These are phyloP conservation scores for Petrolisthes manimaculis DNA, from an alignment of 2,888 invertebrate species.

Conservation along the genomic window DNA sequence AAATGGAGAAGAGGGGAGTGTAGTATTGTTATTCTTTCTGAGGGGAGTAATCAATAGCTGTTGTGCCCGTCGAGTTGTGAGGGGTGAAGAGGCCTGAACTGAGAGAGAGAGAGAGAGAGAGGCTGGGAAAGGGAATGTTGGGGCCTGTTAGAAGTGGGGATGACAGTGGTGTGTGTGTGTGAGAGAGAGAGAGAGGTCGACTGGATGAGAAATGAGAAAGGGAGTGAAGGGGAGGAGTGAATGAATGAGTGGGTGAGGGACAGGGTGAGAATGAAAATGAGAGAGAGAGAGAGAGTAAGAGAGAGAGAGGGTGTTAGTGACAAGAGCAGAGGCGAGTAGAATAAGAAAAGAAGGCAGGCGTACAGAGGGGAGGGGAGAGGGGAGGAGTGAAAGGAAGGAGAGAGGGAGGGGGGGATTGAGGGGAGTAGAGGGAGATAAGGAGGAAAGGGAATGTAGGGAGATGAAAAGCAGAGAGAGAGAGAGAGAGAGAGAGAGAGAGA, in stretches of 20 bases:
- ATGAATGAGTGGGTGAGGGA: background rate
- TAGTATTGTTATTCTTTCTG: conserved; percentile 39
- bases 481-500: background rate
- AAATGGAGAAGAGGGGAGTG: background rate
- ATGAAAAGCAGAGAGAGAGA: background rate
- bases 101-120: conserved; percentile 4
- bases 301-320: background rate
- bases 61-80: conserved; percentile 19
- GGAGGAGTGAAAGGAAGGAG: background rate
- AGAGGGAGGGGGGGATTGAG: background rate
- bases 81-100: background rate
- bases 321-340: background rate
- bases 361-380: background rate
- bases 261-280: background rate
- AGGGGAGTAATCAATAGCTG: conserved; percentile 38
- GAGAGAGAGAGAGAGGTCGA: background rate
- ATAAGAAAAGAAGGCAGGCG: background rate
- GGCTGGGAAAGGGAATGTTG: background rate
- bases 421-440: conserved; percentile 17
- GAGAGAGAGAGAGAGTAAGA: background rate
- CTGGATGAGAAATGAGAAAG: background rate
- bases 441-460: background rate
- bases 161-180: background rate
- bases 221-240: background rate
- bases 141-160: background rate